Evolutionary conservation across 2,888 invertebrate species (phyloP), one percentile per base, ranked within the genome.

Genomic region (Clanis bilineata): DNA sequence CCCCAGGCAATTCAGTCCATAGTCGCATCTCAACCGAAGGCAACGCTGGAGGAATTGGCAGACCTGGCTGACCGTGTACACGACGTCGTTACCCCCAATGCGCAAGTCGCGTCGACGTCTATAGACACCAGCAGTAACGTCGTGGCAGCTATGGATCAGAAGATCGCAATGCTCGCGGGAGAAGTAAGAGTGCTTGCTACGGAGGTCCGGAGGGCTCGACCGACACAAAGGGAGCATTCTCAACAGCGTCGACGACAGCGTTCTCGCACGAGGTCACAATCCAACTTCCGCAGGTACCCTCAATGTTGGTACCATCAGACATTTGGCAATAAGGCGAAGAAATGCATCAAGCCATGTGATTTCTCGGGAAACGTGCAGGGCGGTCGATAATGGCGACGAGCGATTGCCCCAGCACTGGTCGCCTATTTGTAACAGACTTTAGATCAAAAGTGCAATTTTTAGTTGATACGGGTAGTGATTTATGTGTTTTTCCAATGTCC

Each of bases 21-120:
- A n/a, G 44, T 67, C 3, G 68, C 66, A 2, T 61, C 60, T 3
- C 65, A 69, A 32, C 36, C 62, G 0, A 51, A 39, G 12, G 15
- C 23, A 6, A 0, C 44, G 6, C 43, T 65, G n/a, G 64, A 66
- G 2, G 43, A 28, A 18, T 21, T 65, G 7, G 66, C 66, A n/a
- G 64, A 66, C 22, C 43, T 68, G n/a, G 64, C 66, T 7, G 66
- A 68, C 43, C 58, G 60, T 9, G 51, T 68, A 0, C 51, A 62
- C 4, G 66, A 68, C n/a, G 58, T 66, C 22, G 63, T 56, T 0
- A 56, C 62, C 2, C 41, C 59, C 22, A 28, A 23, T 3, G 61
- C 56, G 6, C 58, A 61, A 23, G 61, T 63, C 6, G 60, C 63
- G 12, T 56, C 55, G 12, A 55, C 55, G 18, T 55, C 45, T 3